Evolutionary conservation across 2,888 invertebrate species (phyloP), one percentile per base, ranked within the genome.

Genomic region (Philopedon plagiatum): DNA sequence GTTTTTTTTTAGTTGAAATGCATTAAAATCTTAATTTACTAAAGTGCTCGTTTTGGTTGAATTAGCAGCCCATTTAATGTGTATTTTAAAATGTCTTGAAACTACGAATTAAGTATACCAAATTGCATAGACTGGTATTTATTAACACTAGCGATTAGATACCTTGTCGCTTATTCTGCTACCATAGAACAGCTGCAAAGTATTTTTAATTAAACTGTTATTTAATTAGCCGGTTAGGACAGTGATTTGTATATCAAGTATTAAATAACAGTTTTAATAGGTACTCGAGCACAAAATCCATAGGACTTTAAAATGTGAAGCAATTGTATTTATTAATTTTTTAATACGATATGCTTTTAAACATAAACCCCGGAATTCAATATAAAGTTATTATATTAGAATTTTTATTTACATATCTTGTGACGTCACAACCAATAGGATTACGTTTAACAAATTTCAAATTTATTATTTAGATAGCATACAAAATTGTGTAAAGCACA

Each of bases 71-170:
- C 56, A 57, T 65, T 57, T 64, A 64, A 51, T 34, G 51, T 54
- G 21, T 51, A 39, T 65, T 41, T 65, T 56, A 57, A 57, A 65
- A 57, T 41, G 44, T 18, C 54, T 57, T 65, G 57, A 65, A 46
- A 41, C 19, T 46, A 57, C 65, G 13, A 65, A 41, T 46, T n/a
- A n/a, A n/a, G n/a, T 65, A 56, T 57, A 57, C 65, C 57, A 57
- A 65, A 65, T 65, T 65, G 65, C 65, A 32, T 11, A 37, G 21
- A 13, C 18, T 23, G 26, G 46, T 46, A 61, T 61, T 61, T 61
- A 61, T 61, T 61, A 46, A n/a, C 46, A n/a, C n/a, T n/a, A 44
- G 32, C 11, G 44, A 60, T 46, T 61, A 46, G 51, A 54, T 61
- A 44, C 29, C 60, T 60, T 8, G 44, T 23, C 18, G 29, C 15